These are phyloP conservation scores for Ptilonorhynchus violaceus DNA, from an alignment of 2,113 vertebrate species.

Conservation along the genomic window DNA sequence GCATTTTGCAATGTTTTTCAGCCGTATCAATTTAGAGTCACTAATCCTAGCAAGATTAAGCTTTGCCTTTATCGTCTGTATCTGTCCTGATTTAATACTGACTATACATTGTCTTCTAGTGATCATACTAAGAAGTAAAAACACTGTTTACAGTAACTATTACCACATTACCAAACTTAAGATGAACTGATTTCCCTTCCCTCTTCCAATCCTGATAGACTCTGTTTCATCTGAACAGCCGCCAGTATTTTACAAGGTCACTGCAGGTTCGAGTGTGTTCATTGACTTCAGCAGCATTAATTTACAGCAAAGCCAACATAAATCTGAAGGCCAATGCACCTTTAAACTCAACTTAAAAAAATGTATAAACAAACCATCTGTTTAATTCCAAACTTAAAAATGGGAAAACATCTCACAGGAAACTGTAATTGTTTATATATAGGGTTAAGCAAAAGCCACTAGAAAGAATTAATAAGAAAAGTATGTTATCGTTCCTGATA, in stretches of 20 bases:
- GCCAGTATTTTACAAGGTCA: not conserved
- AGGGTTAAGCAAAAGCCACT: not conserved
- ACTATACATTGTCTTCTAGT: slow-evolving; percentile 23
- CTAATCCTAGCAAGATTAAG: slow-evolving; percentile 57
- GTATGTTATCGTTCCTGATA: not conserved
- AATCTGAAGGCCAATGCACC: not conserved
- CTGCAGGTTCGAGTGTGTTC: not conserved
- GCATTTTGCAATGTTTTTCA: not conserved
- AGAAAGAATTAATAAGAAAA: not conserved
- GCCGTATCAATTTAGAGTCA: not conserved
- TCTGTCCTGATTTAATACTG: slow-evolving; percentile 15
- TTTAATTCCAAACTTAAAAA: not conserved
- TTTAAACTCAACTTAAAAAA: not conserved
- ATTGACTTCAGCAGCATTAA: not conserved
- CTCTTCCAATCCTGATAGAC: not conserved
- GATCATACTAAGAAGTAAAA: slow-evolving; percentile 5
- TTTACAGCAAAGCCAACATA: not conserved
- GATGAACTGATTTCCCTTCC: not conserved
- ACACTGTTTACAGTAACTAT: not conserved
- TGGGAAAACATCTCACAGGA: not conserved
- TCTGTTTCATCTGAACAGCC: not conserved
- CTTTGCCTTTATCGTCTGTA: slow-evolving; percentile 17
- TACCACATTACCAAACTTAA: not conserved
- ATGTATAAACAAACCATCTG: not conserved
- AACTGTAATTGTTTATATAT: not conserved